These are phyloP conservation scores for Abramis brama DNA, from an alignment of 2,113 vertebrate species.

Conservation along the genomic window DNA sequence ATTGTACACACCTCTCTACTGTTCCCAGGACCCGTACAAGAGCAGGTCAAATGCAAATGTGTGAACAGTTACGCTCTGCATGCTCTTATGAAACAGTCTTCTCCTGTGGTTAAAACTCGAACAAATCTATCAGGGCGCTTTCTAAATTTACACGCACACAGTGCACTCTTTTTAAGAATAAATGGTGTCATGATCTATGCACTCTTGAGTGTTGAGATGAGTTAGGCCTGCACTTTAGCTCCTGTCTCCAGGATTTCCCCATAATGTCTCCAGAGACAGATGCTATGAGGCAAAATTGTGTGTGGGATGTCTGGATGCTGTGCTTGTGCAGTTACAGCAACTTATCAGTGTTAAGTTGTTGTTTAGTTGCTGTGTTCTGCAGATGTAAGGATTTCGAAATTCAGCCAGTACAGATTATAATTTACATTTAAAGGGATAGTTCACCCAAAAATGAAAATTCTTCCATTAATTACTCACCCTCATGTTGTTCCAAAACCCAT, in stretches of 20 bases:
- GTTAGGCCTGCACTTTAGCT: background rate
- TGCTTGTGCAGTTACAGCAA: background rate
- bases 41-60: constrained; percentile 30
- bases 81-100: background rate
- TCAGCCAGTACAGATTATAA: background rate
- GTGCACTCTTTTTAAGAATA: background rate
- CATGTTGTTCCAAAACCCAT: too few relatives aligned
- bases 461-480: too few relatives aligned
- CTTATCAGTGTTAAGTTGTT: background rate
- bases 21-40: constrained; percentile 16
- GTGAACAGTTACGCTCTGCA: background rate
- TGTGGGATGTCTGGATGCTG: background rate
- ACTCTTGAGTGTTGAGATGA: constrained; percentile 21
- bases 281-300: constrained; percentile 17
- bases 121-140: background rate
- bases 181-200: constrained; percentile 7
- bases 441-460: too few relatives aligned
- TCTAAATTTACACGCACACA: background rate
- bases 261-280: constrained; percentile 19
- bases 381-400: background rate
- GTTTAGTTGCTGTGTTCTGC: background rate
- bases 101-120: background rate
- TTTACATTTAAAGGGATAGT: background rate
- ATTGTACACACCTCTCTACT: constrained; percentile 30
- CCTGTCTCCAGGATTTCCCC: background rate